Percentiles rank a stretch among this genome's conserved stretches.
Conservation (phyloP, 2,797 vertebrate species). For the Acanthis flammea region DNA sequence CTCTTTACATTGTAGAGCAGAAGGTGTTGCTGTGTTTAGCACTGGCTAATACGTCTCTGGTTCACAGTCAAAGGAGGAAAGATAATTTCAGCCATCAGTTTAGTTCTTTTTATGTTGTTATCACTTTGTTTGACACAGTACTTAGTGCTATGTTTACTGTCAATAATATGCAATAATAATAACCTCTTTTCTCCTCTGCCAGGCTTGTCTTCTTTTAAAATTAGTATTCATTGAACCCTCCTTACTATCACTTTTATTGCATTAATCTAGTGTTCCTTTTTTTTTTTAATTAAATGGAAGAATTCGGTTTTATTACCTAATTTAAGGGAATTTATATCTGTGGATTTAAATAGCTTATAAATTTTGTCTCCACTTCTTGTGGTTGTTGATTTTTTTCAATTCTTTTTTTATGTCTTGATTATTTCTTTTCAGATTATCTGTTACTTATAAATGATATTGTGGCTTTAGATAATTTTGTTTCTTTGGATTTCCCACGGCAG, state of each 20-base stretch:
- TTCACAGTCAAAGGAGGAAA: neutral
- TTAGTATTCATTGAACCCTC: neutral
- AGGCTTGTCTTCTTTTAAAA: neutral
- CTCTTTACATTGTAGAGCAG: neutral
- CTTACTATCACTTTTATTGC: neutral
- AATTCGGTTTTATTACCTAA: too few species aligned
- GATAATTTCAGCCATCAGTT: neutral
- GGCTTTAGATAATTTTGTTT: neutral
- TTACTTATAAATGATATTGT: neutral
- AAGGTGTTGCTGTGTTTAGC: neutral
- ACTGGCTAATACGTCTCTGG: neutral
- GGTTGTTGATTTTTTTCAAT: too few species aligned
- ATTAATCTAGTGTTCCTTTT: neutral
- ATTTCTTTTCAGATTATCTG: neutral
- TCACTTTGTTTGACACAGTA: neutral
- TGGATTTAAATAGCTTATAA: too few species aligned
- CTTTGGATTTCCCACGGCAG: neutral
- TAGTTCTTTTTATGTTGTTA: neutral
- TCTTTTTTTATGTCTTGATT: too few species aligned
- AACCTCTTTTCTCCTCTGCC: neutral
- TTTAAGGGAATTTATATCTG: too few species aligned
- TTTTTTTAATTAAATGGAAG: neutral
- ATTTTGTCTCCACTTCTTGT: too few species aligned
- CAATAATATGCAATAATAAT: neutral
- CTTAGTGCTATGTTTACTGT: neutral